Conservation (phyloP, 2,888 invertebrate genomes). For the Sipha maydis region DNA sequence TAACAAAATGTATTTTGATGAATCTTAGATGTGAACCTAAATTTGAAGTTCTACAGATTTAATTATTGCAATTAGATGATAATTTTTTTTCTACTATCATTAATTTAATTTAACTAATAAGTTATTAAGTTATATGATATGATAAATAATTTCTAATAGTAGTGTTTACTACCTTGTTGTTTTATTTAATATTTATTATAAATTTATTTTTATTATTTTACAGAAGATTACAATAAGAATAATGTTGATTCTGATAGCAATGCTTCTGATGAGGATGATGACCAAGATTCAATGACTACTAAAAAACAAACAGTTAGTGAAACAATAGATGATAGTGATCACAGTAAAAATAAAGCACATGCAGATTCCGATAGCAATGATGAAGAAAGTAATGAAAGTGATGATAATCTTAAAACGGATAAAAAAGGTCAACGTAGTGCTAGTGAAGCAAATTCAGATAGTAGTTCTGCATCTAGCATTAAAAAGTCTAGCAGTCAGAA, state of each 20-base stretch:
- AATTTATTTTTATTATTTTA: not conserved
- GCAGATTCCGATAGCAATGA: constrained; percentile 35
- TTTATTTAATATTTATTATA: not conserved
- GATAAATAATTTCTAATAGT: too few species aligned
- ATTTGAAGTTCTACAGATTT: too few species aligned
- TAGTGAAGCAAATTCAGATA: constrained; percentile 51
- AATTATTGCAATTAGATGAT: too few species aligned
- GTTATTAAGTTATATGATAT: too few species aligned
- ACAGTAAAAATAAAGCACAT: not conserved
- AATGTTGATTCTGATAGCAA: constrained; percentile 39
- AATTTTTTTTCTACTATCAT: too few species aligned
- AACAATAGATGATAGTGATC: constrained; percentile 25
- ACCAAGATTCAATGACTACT: not conserved
- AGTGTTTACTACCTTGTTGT: too few species aligned
- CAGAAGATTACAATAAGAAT: constrained; percentile 43
- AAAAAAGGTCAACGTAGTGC: constrained; percentile 1
- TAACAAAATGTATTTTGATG: too few species aligned
- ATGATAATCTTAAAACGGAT: constrained; percentile 27
- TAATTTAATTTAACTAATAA: too few species aligned
- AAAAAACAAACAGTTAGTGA: constrained; percentile 30
- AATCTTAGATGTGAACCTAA: too few species aligned
- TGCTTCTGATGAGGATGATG: constrained; percentile 39
- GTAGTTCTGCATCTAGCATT: constrained; percentile 30
- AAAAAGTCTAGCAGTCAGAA: constrained; percentile 6
- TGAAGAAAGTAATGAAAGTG: not conserved